Evolutionary conservation across 2,113 vertebrate genomes (phyloP).

Genomic region (Ia io): DNA sequence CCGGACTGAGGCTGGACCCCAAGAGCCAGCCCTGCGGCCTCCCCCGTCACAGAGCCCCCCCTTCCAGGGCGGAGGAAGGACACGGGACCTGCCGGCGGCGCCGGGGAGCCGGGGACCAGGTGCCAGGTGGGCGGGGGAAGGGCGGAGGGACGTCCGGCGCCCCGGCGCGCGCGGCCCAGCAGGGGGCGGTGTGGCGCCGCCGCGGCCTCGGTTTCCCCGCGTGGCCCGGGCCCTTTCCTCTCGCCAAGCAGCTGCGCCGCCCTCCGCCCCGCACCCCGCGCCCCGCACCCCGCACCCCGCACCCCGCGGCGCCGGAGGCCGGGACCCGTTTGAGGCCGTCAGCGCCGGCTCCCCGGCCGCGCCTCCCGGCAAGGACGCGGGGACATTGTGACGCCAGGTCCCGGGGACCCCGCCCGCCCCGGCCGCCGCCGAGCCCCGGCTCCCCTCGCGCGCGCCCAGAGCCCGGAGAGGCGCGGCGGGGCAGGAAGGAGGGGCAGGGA

Average conservation of each 20-base stretch:
- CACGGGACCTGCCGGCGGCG: no score
- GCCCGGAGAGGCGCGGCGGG: neutral
- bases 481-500: slow-evolving; percentile 21
- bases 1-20: neutral
- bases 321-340: no score
- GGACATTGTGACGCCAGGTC: slow-evolving; percentile 5
- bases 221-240: neutral
- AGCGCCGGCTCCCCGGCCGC: neutral
- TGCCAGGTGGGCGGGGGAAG: neutral
- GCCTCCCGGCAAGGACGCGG: neutral
- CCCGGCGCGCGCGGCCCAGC: neutral
- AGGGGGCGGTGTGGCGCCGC: neutral
- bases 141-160: rapidly evolving
- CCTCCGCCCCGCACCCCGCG: neutral
- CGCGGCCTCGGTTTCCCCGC: neutral
- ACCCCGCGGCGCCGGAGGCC: neutral
- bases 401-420: neutral
- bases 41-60: rapidly evolving
- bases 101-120: neutral
- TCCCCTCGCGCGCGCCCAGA: rapidly evolving
- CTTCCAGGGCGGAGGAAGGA: neutral
- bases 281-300: neutral
- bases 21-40: no score
- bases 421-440: neutral
- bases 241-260: neutral